These are phyloP conservation scores for Cryptoblepharus egeriae DNA, from an alignment of 2,797 vertebrate genomes.

Conservation along the genomic window DNA sequence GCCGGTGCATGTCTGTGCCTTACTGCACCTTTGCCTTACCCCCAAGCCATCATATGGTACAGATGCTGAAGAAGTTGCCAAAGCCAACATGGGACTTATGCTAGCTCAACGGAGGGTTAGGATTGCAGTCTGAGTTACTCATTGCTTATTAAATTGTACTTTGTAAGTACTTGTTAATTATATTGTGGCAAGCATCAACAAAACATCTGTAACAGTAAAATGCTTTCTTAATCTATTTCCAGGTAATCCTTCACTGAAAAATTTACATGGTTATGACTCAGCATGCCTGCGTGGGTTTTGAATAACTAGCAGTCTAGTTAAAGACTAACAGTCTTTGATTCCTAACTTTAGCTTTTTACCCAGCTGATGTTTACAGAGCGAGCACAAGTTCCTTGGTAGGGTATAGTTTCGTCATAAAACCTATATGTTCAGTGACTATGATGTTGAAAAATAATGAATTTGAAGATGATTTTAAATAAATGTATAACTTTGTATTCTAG, in stretches of 20 bases:
- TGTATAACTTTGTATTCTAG: slow-evolving; percentile 72
- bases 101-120: too few relatives aligned
- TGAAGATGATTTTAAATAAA: slow-evolving; percentile 23
- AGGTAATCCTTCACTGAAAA: neutral
- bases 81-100: too few relatives aligned
- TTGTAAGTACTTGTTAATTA: fast-evolving
- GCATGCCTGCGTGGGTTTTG: slow-evolving; percentile 1
- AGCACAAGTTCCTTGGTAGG: neutral
- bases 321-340: slow-evolving; percentile 4
- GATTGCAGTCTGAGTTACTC: slow-evolving; percentile 22
- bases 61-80: too few relatives aligned
- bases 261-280: neutral
- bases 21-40: too few relatives aligned
- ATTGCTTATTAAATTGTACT: neutral
- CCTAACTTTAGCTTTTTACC: slow-evolving; percentile 17
- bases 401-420: neutral
- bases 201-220: neutral
- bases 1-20: too few relatives aligned
- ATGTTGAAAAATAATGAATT: neutral
- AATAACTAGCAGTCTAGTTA: slow-evolving; percentile 31
- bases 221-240: neutral
- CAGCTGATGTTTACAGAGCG: neutral
- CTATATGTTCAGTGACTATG: neutral
- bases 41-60: too few relatives aligned
- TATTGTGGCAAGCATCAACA: neutral